Base-by-base conservation (phyloP, 2,888 invertebrate species). In the Melieria picta region DNA sequence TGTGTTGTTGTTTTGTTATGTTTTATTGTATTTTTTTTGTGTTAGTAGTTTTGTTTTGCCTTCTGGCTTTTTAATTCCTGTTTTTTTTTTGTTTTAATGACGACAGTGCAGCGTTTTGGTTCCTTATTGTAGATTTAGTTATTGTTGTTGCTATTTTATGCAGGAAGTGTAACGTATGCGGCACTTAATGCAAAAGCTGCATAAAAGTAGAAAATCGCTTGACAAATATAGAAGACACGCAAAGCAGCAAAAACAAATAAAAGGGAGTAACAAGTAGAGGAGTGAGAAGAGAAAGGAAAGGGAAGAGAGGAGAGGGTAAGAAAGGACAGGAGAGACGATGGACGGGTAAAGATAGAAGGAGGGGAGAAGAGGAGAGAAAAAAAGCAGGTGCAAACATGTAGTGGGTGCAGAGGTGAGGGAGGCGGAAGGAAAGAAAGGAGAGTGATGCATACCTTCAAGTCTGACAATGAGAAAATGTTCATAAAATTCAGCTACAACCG, bases 91-190 rank as follows among this genome's bases (percentile, higher is more conserved):
- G 30, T 30, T 30, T 30, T 30, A 30, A 30, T 30, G 30, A 1
- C 30, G 3, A 30, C 30, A 30, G 30, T 30, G 30, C 30, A 30
- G 30, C 30, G 30, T 30, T 30, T 30, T 30, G 30, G 30, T 30
- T 30, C 30, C 30, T 30, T 3, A 2, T 30, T 30, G 30, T 30
- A 30, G 30, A 30, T 30, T 30, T 30, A 30, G 52, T 61, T 69
- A 55, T 62, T 47, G 45, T 60, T 65, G 65, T 71, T 56, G 5
- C 56, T 66, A 16, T 30, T 66, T 55, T 58, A 16, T 30, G 70
- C 69, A 71, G 72, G 74, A 76, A 76, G 66, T 73, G 71, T 73
- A 73, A 73, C 76, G 73, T 76, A 76, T 76, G 76, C 64, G 72
- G 71, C 74, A 72, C 69, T 62, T 71, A 45, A 48, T 52, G 30